Evolutionary conservation across 2,797 vertebrate species (phyloP).

Genomic region (Varecia variegata): DNA sequence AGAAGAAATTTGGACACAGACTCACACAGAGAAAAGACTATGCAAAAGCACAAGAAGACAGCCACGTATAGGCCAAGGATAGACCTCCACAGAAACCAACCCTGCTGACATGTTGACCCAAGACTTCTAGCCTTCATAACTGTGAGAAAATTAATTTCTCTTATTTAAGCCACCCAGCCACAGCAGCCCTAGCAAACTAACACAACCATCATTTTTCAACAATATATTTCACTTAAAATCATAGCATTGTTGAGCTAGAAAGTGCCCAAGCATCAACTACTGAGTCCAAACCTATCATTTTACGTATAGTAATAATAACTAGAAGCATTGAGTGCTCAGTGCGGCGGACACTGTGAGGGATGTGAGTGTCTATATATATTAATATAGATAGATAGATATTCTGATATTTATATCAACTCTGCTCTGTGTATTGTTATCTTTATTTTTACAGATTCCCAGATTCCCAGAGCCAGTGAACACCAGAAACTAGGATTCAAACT

Average conservation of each 20-base stretch:
- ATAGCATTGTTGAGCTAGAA: neutral
- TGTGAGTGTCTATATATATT: too few relatives aligned
- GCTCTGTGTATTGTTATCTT: neutral
- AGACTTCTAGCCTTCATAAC: neutral
- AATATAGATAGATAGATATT: neutral
- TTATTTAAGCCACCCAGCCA: neutral
- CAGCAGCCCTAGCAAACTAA: neutral
- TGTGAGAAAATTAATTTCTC: neutral
- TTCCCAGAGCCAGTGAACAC: neutral
- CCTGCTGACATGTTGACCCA: neutral
- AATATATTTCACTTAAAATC: slow-evolving; percentile 14
- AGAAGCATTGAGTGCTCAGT: neutral
- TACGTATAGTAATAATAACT: neutral
- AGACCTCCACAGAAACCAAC: neutral
- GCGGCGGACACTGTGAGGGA: neutral
- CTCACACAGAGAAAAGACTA: neutral
- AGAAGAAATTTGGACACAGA: neutral
- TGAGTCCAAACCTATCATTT: neutral
- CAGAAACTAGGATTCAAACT: neutral
- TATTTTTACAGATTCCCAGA: neutral
- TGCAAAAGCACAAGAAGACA: neutral
- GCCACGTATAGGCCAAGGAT: neutral
- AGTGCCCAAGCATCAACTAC: neutral
- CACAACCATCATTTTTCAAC: neutral
- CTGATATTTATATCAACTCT: neutral